Base-by-base conservation (phyloP, 2,797 vertebrate species). In the Graptemys geographica region DNA sequence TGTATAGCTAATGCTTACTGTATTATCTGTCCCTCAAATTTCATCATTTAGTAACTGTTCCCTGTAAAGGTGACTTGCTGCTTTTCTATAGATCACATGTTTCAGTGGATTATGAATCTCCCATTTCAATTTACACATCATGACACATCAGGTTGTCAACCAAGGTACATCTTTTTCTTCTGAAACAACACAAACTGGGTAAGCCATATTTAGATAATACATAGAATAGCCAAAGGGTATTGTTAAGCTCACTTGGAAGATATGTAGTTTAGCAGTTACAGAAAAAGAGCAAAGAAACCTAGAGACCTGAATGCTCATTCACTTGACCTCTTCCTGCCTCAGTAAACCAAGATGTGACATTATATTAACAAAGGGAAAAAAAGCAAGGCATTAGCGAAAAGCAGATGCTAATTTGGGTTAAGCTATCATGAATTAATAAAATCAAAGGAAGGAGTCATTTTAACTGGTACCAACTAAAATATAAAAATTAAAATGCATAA, bases 1-100 rank as follows among this genome's bases (percentile, higher is more conserved):
- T 23, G 18, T 74, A 21, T 47, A 52, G 81, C 6, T 79, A 80
- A 79, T 92, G 53, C 72, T 90, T 95, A 28, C 41, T 55, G 4
- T 62, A 78, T 62, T 74, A 91, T 88, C 97, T 93, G 55, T 83
- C 91, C 59, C 51, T 81, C 51, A 87, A 28, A 21, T 95, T 95
- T 92, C 84, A 83, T 83, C 83, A 93, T 25, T 92, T 11, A 93
- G 31, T 57, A 88, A 88, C 37, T 23, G 76, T 15, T 18, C 4
- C 41, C 52, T 80, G 9, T 72, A 90, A 96, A 81, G 41, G 19
- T 11, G 76, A 47, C 8, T 83, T 88, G 31, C 44, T 85, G 8
- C 23, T 81, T 87, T 91, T 37, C 27, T 89, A 37, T 55, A 89
- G 59, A 74, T 84, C 55, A 90, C 18, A 49, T 83, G 92, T 83